Percentiles rank a stretch among this genome's conserved stretches.
Evolutionary conservation across 2,113 vertebrate genomes (phyloP).

Genomic region (Diphyllodes magnificus): DNA sequence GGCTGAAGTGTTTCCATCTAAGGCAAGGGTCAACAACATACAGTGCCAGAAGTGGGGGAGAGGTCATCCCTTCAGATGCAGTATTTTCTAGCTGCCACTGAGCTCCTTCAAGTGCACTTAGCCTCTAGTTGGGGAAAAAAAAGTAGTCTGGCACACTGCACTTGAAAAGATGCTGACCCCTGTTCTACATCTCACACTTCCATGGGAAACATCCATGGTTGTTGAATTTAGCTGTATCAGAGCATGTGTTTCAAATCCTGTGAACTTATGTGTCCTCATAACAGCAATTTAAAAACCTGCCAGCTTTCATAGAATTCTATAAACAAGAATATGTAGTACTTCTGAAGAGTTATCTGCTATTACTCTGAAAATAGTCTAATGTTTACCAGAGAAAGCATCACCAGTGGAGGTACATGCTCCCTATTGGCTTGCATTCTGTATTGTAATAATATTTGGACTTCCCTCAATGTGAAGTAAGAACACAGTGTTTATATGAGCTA

Average conservation of each 20-base stretch:
- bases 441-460: constrained; percentile 46
- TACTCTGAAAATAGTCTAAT: constrained; percentile 13
- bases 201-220: neutral
- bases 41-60: neutral
- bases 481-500: constrained; percentile 30
- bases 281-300: neutral
- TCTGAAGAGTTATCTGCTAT: neutral
- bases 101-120: neutral
- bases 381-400: neutral
- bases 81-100: neutral
- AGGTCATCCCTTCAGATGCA: neutral
- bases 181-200: constrained; percentile 1
- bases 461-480: constrained; percentile 6
- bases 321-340: constrained; percentile 5
- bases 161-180: constrained; percentile 7
- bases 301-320: neutral
- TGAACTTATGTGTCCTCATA: neutral
- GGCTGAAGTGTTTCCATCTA: neutral
- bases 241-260: constrained; percentile 16
- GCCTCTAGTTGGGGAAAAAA: neutral
- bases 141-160: neutral
- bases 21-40: neutral
- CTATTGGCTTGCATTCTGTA: neutral
- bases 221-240: constrained; percentile 1
- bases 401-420: neutral